A percentile compares a stretch with the other conserved stretches of the same genome.
Conservation (phyloP, 92 coral and sea anemone species). For the Palythoa caribaeorum region DNA sequence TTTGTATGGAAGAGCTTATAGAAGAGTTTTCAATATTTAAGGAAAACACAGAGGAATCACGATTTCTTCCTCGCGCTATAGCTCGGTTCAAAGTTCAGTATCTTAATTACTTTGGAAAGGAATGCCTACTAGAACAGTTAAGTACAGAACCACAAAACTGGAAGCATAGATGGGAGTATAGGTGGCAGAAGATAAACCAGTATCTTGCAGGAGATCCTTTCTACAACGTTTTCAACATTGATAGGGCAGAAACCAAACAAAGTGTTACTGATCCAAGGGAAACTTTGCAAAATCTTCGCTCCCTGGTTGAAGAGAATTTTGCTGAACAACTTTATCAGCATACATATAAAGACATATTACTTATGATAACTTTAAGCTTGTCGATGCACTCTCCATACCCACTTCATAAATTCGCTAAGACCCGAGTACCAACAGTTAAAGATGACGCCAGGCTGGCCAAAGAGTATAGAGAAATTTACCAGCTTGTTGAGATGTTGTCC, state of each 20-base stretch:
- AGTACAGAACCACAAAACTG: constrained; percentile 5
- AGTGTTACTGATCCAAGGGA: not conserved
- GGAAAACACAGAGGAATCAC: constrained; percentile 11
- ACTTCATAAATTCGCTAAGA: not conserved
- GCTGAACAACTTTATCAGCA: not conserved
- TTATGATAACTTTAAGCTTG: constrained; percentile 38
- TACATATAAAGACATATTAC: constrained; percentile 6
- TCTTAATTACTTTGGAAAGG: constrained; percentile 49
- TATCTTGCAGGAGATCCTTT: constrained; percentile 59
- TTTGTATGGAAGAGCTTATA: constrained; percentile 47
- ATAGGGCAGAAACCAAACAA: not conserved
- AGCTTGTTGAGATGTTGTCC: not conserved
- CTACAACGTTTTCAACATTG: constrained; percentile 38
- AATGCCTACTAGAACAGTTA: not conserved
- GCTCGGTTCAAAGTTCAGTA: constrained; percentile 40
- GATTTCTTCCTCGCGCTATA: constrained; percentile 35
- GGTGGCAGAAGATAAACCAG: constrained; percentile 46
- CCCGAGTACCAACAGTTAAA: not conserved
- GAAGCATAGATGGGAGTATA: constrained; percentile 53
- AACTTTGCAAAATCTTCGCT: constrained; percentile 4
- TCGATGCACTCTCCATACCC: constrained; percentile 24
- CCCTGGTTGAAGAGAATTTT: constrained; percentile 7
- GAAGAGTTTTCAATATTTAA: constrained; percentile 52
- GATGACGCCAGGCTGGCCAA: not conserved
- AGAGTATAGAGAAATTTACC: constrained; percentile 5